Percentiles rank a stretch among this genome's conserved stretches.
Evolutionary conservation across 2,888 invertebrate species (phyloP).

Genomic region (Calameuta filiformis): DNA sequence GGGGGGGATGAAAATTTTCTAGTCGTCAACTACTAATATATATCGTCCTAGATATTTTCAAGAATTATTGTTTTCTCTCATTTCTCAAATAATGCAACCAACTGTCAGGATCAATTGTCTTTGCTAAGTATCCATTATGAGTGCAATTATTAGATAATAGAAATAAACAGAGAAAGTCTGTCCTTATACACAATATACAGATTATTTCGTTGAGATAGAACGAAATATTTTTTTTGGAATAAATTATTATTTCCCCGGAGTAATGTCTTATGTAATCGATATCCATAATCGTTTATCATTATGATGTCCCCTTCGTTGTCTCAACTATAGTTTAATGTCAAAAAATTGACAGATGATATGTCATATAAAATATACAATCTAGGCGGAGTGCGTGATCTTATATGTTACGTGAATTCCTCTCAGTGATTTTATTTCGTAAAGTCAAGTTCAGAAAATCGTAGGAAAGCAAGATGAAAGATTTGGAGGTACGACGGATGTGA

Average conservation of each 20-base stretch:
- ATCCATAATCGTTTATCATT: background rate
- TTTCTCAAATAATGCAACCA: background rate
- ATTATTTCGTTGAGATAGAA: background rate
- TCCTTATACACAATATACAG: background rate
- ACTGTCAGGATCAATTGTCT: background rate
- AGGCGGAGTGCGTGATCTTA: background rate
- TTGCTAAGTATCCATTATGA: background rate
- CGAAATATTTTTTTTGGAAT: too few species aligned
- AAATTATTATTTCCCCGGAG: too few species aligned
- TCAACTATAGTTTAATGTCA: background rate
- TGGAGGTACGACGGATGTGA: background rate
- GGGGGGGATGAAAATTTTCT: constrained; percentile 11
- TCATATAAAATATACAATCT: background rate
- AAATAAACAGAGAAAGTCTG: background rate
- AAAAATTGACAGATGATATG: background rate
- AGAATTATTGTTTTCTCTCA: background rate
- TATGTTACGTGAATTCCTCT: background rate
- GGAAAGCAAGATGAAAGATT: background rate
- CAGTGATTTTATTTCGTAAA: background rate
- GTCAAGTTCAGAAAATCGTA: background rate
- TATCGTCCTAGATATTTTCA: background rate
- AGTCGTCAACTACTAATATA: constrained; percentile 9
- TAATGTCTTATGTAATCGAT: background rate
- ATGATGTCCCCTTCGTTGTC: background rate
- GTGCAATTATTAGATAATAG: background rate